Conservation (phyloP, 2,888 invertebrate genomes). For the Eulithis testata region DNA sequence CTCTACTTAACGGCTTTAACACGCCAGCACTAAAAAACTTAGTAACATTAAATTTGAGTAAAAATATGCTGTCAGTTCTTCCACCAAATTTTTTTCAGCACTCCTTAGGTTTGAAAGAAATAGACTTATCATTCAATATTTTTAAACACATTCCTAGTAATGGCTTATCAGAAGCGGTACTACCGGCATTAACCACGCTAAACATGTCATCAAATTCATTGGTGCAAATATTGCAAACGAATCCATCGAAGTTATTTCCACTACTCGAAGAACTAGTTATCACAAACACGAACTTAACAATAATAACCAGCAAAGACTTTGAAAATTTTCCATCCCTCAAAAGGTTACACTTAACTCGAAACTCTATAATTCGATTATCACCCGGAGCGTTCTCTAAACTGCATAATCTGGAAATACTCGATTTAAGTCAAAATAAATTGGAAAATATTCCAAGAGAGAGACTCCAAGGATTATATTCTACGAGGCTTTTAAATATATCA, state of each 20-base stretch:
- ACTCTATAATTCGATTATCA: conserved; percentile 91
- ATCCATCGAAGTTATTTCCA: conserved; percentile 88
- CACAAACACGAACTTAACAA: conserved; percentile 91
- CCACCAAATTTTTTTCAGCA: conserved; percentile 93
- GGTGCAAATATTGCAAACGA: conserved; percentile 89
- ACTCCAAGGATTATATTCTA: conserved; percentile 89
- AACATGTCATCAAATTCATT: conserved; percentile 94
- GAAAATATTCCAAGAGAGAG: conserved; percentile 93
- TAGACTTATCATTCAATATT: conserved; percentile 91
- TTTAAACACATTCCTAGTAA: conserved; percentile 92
- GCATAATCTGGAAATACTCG: conserved; percentile 90
- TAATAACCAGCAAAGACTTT: conserved; percentile 93
- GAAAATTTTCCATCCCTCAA: conserved; percentile 92
- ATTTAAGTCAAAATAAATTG: conserved; percentile 92
- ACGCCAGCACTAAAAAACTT: conserved; percentile 90
- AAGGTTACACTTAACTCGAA: conserved; percentile 89
- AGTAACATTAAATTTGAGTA: conserved; percentile 89
- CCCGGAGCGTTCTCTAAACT: conserved; percentile 93
- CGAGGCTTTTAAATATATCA: conserved; percentile 91
- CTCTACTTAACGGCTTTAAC: conserved; percentile 90
- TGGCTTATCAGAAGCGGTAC: conserved; percentile 89
- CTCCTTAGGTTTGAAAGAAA: conserved; percentile 88
- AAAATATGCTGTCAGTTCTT: conserved; percentile 89
- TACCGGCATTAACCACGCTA: conserved; percentile 89
- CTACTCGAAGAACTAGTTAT: conserved; percentile 93